Conservation (phyloP, 1,140 invertebrate genomes). For the Steinernema feltiae region DNA sequence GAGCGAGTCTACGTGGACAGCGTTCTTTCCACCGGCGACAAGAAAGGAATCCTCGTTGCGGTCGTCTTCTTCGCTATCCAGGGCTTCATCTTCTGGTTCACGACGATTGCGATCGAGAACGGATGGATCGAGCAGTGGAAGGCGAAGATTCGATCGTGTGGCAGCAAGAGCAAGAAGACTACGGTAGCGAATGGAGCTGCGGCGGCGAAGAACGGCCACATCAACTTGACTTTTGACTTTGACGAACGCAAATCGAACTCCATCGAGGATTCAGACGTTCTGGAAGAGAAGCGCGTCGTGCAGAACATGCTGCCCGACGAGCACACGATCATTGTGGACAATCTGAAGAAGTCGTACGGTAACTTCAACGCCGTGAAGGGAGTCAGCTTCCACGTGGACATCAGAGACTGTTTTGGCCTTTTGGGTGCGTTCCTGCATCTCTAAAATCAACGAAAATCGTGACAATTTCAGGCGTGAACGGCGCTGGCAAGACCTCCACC, state of each 20-base stretch:
- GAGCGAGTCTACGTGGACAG: conserved; percentile 36
- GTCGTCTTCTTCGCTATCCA: conserved; percentile 42
- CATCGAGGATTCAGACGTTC: conserved; percentile 42
- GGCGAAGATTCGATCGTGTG: conserved; percentile 24
- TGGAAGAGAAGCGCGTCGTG: conserved; percentile 34
- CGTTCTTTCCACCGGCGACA: conserved; percentile 22
- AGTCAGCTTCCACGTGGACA: conserved; percentile 45
- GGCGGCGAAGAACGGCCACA: background rate
- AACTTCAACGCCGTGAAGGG: conserved; percentile 51
- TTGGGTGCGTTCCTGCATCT: conserved; percentile 20
- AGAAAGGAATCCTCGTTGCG: conserved; percentile 33
- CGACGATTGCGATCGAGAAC: conserved; percentile 37
- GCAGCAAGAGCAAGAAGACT: conserved; percentile 13
- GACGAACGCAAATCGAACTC: conserved; percentile 17
- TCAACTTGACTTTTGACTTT: background rate
- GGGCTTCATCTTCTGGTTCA: conserved; percentile 48
- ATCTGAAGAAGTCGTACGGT: conserved; percentile 42
- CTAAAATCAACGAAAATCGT: background rate
- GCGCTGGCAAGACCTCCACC: conserved; percentile 65
- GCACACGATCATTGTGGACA: conserved; percentile 26
- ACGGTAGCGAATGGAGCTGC: conserved; percentile 11
- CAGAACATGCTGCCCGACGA: background rate
- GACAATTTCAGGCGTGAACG: conserved; percentile 39
- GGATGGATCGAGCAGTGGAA: conserved; percentile 27
- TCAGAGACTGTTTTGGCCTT: conserved; percentile 43